Conservation (phyloP, 2,113 vertebrate genomes). For the Dunckerocampus dactyliophorus region DNA sequence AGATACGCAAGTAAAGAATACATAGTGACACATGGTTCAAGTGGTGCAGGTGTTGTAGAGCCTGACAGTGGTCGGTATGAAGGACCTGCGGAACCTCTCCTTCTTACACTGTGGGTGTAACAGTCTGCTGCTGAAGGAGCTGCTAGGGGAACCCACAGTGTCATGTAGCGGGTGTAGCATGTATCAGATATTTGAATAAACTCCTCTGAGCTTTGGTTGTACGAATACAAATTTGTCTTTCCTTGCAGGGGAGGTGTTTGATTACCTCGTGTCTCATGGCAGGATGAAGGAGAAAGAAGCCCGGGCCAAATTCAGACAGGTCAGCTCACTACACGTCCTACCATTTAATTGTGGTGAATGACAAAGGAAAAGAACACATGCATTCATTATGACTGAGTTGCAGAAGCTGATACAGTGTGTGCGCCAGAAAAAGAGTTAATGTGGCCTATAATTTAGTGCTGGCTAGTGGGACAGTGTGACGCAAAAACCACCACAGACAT, state of each 20-base stretch:
- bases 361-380: background rate
- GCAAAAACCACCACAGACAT: background rate
- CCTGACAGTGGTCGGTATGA: too few relatives aligned
- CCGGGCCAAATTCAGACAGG: conserved; percentile 74
- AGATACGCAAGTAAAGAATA: too few relatives aligned
- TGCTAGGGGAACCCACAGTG: too few relatives aligned
- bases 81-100: too few relatives aligned
- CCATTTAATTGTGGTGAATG: background rate
- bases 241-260: conserved; percentile 75
- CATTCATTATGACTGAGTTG: background rate
- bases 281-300: conserved; percentile 93
- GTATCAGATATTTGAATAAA: background rate
- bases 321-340: conserved; percentile 18
- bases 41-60: too few relatives aligned
- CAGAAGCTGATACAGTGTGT: background rate
- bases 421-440: background rate
- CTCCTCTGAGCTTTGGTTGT: background rate
- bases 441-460: background rate
- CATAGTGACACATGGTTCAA: too few relatives aligned
- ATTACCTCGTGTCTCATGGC: conserved; percentile 89
- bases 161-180: too few relatives aligned
- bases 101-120: too few relatives aligned
- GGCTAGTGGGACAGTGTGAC: background rate
- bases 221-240: background rate
- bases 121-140: too few relatives aligned